Conservation (phyloP, 2,797 vertebrate genomes). For the Ctenopoma multispine region DNA sequence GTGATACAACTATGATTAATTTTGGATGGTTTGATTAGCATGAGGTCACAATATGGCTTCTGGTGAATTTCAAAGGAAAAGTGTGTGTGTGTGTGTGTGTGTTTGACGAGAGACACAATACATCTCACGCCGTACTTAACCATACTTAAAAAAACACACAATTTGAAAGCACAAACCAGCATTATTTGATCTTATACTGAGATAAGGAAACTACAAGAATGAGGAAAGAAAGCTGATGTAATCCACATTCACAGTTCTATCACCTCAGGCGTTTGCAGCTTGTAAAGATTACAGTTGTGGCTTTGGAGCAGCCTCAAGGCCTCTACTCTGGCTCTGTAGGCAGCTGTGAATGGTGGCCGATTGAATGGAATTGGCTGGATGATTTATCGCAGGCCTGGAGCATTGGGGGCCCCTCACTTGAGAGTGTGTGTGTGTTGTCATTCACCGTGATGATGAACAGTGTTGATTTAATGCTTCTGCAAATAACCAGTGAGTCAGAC, state of each 20-base stretch:
- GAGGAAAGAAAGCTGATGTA: constrained; percentile 39
- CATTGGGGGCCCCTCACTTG: constrained; percentile 48
- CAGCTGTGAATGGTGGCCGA: constrained; percentile 64
- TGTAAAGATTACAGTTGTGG: constrained; percentile 54
- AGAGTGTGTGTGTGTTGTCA: constrained; percentile 17
- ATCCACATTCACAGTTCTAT: constrained; percentile 39
- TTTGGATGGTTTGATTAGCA: constrained; percentile 9
- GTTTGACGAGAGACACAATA: constrained; percentile 1
- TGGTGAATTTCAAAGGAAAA: background rate
- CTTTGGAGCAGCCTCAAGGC: constrained; percentile 41
- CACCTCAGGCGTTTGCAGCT: constrained; percentile 28
- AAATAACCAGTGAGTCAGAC: constrained; percentile 48
- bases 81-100: background rate
- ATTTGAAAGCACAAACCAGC: background rate
- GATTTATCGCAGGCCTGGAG: constrained; percentile 73
- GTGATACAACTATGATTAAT: background rate
- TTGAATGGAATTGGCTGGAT: constrained; percentile 69
- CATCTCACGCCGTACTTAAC: too few species aligned
- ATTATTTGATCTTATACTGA: constrained; percentile 24
- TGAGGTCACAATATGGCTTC: constrained; percentile 7
- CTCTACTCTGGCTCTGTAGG: constrained; percentile 42
- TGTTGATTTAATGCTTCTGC: constrained; percentile 62
- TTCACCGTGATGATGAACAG: constrained; percentile 37
- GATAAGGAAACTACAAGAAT: constrained; percentile 1
- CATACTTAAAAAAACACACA: background rate